A percentile compares a stretch with the other conserved stretches of the same genome.
These are phyloP conservation scores for Bedellia somnulentella DNA, from an alignment of 2,888 invertebrate species.

Conservation along the genomic window DNA sequence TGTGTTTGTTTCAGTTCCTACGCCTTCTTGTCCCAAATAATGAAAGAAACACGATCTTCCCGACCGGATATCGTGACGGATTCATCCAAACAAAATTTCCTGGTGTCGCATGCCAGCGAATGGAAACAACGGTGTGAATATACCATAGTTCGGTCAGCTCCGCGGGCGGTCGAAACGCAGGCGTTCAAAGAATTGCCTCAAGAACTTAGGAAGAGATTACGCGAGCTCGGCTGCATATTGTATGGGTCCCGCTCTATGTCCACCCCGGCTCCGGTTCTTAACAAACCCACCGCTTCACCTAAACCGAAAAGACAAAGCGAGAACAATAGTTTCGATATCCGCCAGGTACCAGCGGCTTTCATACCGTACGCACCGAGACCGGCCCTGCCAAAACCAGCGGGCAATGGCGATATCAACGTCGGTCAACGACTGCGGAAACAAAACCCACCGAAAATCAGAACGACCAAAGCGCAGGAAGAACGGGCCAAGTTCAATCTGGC, in stretches of 20 bases:
- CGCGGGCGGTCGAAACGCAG: slow-evolving; percentile 27
- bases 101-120: slow-evolving; percentile 18
- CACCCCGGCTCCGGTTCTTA: slow-evolving; percentile 9
- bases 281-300: slow-evolving; percentile 12
- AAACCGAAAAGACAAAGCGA: slow-evolving; percentile 12
- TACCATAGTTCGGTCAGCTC: slow-evolving; percentile 28
- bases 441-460: slow-evolving; percentile 27
- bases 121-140: slow-evolving; percentile 35
- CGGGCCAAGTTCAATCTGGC: slow-evolving; percentile 36
- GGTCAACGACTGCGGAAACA: slow-evolving; percentile 17
- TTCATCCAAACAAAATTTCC: slow-evolving; percentile 16
- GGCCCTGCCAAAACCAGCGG: slow-evolving; percentile 12
- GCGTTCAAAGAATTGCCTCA: slow-evolving; percentile 32
- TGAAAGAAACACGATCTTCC: slow-evolving; percentile 18
- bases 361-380: slow-evolving; percentile 34
- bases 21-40: slow-evolving; percentile 33
- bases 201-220: slow-evolving; percentile 30
- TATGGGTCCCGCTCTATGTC: slow-evolving; percentile 20
- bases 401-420: slow-evolving; percentile 16
- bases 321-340: slow-evolving; percentile 25
- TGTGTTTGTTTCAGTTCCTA: slow-evolving; percentile 68
- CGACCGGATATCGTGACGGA: slow-evolving; percentile 24
- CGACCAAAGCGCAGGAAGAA: slow-evolving; percentile 44
- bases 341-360: slow-evolving; percentile 33
- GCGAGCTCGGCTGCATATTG: slow-evolving; percentile 32